Percentiles rank a stretch among this genome's conserved stretches.
These are phyloP conservation scores for Mylabris sibirica DNA, from an alignment of 2,888 invertebrate genomes.

Conservation along the genomic window DNA sequence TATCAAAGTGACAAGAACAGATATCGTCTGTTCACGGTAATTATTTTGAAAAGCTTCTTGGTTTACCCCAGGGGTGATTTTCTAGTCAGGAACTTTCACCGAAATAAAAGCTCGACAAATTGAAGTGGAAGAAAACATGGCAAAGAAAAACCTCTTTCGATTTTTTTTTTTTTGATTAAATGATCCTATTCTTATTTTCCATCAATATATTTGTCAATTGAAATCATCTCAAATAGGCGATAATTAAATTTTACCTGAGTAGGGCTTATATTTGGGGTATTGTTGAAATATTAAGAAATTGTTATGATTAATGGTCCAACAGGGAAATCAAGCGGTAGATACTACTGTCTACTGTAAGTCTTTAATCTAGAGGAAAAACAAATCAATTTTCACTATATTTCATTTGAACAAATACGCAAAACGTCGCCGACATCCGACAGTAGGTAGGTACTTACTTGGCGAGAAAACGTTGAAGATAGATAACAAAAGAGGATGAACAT, in stretches of 20 bases:
- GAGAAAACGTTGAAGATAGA: not conserved
- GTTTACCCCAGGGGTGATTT: not conserved
- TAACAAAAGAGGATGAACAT: not conserved
- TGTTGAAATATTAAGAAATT: conserved; percentile 35
- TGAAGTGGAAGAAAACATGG: not conserved
- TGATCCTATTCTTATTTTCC: not conserved
- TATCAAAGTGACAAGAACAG: not conserved
- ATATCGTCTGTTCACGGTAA: conserved; percentile 12
- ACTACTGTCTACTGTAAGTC: conserved; percentile 4
- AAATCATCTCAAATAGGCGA: not conserved
- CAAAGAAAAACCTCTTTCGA: not conserved
- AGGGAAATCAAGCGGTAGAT: conserved; percentile 42
- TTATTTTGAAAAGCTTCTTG: not conserved
- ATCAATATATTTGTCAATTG: not conserved
- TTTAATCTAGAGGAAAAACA: conserved; percentile 39
- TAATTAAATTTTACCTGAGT: not conserved
- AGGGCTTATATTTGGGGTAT: not conserved
- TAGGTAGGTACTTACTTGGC: conserved; percentile 25
- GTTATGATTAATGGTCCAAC: conserved; percentile 35
- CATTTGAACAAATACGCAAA: conserved; percentile 35
- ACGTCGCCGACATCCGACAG: conserved; percentile 28
- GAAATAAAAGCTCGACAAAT: conserved; percentile 3
- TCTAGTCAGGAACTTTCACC: not conserved
- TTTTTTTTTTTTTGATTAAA: not conserved
- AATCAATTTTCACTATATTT: conserved; percentile 39